These are phyloP conservation scores for Mystacornis crossleyi DNA, from an alignment of 2,113 vertebrate species.

Conservation along the genomic window DNA sequence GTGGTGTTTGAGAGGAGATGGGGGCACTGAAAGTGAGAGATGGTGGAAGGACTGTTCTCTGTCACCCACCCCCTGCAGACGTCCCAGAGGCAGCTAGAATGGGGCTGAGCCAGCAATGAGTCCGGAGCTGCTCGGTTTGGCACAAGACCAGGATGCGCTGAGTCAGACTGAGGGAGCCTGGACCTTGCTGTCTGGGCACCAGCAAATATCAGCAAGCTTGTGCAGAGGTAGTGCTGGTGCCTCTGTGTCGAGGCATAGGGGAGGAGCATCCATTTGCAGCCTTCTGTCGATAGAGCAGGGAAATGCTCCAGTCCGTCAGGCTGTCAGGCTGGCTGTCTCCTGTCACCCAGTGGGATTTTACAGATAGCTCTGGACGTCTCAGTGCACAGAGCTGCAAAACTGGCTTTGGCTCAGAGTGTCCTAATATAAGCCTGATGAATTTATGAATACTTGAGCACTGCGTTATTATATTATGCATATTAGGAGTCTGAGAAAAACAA, in stretches of 20 bases:
- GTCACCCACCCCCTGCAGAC: neutral
- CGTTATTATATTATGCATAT: neutral
- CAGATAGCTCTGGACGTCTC: neutral
- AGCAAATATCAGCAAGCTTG: neutral
- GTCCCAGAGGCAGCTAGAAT: neutral
- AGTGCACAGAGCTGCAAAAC: neutral
- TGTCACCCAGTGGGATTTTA: neutral
- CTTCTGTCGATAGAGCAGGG: neutral
- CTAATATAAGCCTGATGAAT: neutral
- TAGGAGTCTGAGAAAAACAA: neutral
- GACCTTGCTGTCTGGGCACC: neutral
- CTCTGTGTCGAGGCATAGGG: neutral
- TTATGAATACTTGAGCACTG: neutral
- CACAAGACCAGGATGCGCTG: neutral
- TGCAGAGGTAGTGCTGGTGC: neutral
- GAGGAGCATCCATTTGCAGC: neutral
- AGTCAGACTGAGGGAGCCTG: neutral
- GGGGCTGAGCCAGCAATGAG: neutral
- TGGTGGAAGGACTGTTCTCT: neutral
- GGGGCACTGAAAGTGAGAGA: neutral
- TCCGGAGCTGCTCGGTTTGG: neutral
- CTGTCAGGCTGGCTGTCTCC: neutral
- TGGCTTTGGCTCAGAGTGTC: neutral
- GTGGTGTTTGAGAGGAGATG: neutral
- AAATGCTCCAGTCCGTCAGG: neutral